phyloP scores from a whole-genome alignment of 1,140 invertebrate genomes.

The Aphis gossypii region DNA sequence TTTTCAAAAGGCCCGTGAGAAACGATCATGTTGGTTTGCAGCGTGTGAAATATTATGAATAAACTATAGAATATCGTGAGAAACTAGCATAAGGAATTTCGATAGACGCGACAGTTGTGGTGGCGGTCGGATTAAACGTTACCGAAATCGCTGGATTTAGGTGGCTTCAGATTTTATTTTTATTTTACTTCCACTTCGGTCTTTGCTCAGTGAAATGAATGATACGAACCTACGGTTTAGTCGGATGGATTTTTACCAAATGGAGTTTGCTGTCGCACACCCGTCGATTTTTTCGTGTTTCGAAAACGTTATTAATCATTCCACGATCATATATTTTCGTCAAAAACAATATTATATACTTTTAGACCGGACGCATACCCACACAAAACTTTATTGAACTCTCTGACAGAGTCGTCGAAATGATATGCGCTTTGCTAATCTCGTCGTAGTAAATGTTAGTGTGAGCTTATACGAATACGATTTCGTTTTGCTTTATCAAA shows the following conservation, averaged over 20 bases:
- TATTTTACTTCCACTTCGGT: neutral
- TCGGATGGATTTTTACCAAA: neutral
- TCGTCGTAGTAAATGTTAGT: neutral
- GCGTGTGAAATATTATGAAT: neutral
- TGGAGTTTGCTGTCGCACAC: neutral
- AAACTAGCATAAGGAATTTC: neutral
- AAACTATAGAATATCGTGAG: constrained; percentile 3
- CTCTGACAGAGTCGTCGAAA: neutral
- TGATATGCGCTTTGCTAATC: neutral
- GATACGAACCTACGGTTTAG: neutral
- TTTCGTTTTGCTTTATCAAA: neutral
- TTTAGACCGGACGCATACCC: neutral
- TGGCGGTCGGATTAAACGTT: neutral
- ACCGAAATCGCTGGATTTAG: neutral
- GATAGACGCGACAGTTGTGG: neutral
- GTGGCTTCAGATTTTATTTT: constrained; percentile 10
- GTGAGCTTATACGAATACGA: neutral
- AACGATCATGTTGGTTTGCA: neutral
- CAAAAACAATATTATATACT: neutral
- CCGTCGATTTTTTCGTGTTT: neutral
- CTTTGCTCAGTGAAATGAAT: neutral
- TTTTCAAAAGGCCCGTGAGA: neutral
- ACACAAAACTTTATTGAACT: neutral
- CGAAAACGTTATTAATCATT: constrained; percentile 24
- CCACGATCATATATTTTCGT: neutral